Evolutionary conservation across 64 coral and sea anemone genomes (phyloP), one percentile per base, ranked within the genome.

Genomic region (Anthopleura sola): DNA sequence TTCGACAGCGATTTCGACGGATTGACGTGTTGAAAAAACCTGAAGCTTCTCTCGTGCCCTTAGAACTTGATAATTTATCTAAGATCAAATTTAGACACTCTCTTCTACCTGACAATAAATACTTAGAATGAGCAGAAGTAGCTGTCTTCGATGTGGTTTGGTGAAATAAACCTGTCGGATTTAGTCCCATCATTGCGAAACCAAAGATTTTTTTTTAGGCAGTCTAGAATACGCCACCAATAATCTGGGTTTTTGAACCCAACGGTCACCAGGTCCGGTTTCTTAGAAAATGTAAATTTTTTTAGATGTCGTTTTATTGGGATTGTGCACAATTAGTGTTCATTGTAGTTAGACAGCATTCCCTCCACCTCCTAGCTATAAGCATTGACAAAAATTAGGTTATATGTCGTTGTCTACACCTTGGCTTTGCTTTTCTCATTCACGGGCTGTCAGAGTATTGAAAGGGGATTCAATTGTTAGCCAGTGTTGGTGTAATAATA

Each of bases 21-120:
- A 66, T 92, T 97, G 94, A 97, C 94, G 90, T 97, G 94, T 97
- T 97, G 94, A 97, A 97, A 91, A 71, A 89, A 90, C 20, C 76
- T 44, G 76, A 44, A 55, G 84, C 50, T 76, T 85, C 89, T 95
- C 81, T 91, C 93, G 89, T 91, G 83, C 77, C 86, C 77, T 85
- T 33, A 76, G 84, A 84, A 82, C 76, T 75, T 64, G 86, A 79
- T 75, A 71, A 95, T 95, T 95, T 95, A 95, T 95, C 86, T 91
- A 84, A 91, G 93, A 95, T 95, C 93, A 95, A 95, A 88, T 95
- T 95, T 89, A 95, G 89, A 91, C 87, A 87, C 87, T 83, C 75
- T 46, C 84, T 97, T 92, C 60, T 85, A 79, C 58, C 64, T 97
- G 94, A 97, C 94, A 97, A 83, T 78, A 90, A 92, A 75, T 86